Evolutionary conservation across 2,888 invertebrate species (phyloP).

Genomic region (Seira musarum): DNA sequence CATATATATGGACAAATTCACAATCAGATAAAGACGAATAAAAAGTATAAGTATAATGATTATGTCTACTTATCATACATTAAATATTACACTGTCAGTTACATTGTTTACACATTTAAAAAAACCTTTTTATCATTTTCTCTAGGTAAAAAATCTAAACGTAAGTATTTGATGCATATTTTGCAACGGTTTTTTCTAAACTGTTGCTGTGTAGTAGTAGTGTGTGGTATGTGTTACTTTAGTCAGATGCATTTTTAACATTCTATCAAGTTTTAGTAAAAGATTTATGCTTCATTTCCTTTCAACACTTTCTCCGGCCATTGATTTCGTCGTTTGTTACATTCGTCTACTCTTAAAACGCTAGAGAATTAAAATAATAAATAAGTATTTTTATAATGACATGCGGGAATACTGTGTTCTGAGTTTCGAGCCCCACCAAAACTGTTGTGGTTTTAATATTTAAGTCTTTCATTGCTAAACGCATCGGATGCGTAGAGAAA

Average conservation of each 20-base stretch:
- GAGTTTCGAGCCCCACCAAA: conserved; percentile 51
- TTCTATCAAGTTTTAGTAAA: not conserved
- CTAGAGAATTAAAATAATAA: conserved; percentile 54
- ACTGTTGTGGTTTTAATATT: too few relatives aligned
- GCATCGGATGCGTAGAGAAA: too few relatives aligned
- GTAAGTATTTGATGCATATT: conserved; percentile 2
- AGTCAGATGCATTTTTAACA: too few relatives aligned
- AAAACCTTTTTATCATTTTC: not conserved
- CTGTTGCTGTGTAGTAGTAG: not conserved
- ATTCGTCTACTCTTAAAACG: too few relatives aligned
- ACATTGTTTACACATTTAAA: conserved; percentile 52
- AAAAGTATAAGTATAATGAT: not conserved
- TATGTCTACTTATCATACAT: conserved; percentile 30
- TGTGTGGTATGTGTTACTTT: too few relatives aligned
- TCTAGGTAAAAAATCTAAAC: conserved; percentile 15
- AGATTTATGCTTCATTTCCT: too few relatives aligned
- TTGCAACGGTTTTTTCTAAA: not conserved
- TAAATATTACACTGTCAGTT: conserved; percentile 61
- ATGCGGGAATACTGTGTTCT: conserved; percentile 60
- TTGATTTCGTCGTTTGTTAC: too few relatives aligned
- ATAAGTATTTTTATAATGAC: conserved; percentile 45
- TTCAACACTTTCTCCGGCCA: too few relatives aligned
- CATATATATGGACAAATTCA: not conserved
- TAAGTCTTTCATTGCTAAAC: too few relatives aligned
- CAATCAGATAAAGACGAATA: not conserved